Conservation (phyloP, 2,888 invertebrate genomes). For the Mystacides longicornis region DNA sequence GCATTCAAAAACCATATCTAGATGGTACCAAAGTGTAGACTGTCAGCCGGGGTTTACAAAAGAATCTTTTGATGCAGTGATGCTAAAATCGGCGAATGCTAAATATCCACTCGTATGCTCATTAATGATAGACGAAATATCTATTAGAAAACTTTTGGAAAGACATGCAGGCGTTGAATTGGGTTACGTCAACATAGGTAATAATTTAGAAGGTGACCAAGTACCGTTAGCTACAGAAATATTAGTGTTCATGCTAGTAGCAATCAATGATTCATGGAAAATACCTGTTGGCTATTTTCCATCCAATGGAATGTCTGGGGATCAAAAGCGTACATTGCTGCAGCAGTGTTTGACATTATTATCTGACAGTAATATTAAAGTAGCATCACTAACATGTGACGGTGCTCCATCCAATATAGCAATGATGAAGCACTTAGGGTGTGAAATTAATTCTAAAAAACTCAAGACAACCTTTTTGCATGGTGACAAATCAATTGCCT, state of each 20-base stretch:
- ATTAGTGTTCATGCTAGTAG: not conserved
- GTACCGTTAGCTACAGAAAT: not conserved
- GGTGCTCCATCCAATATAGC: not conserved
- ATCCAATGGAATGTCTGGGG: not conserved
- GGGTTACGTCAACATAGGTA: not conserved
- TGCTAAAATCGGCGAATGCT: not conserved
- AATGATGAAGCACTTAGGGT: not conserved
- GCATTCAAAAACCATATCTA: not conserved
- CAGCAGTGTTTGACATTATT: not conserved
- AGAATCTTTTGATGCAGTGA: not conserved
- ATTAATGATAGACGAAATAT: not conserved
- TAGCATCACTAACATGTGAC: not conserved
- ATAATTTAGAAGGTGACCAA: not conserved
- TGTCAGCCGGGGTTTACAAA: not conserved
- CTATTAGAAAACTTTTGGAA: not conserved
- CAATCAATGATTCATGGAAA: not conserved
- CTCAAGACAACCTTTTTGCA: no score
- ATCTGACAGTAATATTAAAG: not conserved
- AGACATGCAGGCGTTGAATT: not conserved
- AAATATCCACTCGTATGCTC: not conserved
- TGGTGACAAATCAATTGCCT: no score
- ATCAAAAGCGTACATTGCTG: not conserved
- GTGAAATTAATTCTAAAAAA: no score
- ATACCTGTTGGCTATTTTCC: slow-evolving; percentile 1
- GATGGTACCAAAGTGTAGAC: not conserved